These are phyloP conservation scores for Sebastes baramenuke DNA, from an alignment of 2,797 vertebrate genomes.

Conservation along the genomic window DNA sequence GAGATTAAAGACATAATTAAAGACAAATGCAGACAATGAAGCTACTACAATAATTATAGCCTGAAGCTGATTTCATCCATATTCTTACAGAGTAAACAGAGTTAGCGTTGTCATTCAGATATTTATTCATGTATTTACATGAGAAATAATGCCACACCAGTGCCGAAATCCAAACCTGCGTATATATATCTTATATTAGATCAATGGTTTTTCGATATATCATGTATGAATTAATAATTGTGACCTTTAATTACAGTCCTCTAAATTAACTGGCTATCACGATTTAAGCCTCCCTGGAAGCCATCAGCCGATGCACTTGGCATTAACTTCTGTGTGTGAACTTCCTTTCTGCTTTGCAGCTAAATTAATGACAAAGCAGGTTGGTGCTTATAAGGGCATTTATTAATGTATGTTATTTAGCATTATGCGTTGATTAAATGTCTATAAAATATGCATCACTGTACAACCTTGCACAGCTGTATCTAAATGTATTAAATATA, in stretches of 20 bases:
- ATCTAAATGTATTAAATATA: not conserved
- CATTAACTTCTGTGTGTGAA: conserved; percentile 28
- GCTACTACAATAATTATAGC: not conserved
- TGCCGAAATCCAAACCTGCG: not conserved
- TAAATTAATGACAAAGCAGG: not conserved
- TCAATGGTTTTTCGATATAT: conserved; percentile 26
- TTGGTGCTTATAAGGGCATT: not conserved
- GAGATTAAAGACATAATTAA: not conserved
- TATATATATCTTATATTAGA: conserved; percentile 7
- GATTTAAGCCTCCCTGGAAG: conserved; percentile 13
- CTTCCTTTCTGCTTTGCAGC: conserved; percentile 1
- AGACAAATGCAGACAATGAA: not conserved
- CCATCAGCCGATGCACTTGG: conserved; percentile 8
- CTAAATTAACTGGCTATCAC: conserved; percentile 18
- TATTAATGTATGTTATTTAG: conserved; percentile 6
- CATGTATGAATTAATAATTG: conserved; percentile 37
- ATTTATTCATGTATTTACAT: not conserved
- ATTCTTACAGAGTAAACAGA: not conserved
- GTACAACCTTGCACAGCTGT: not conserved
- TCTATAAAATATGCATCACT: conserved; percentile 13
- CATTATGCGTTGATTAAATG: conserved; percentile 6
- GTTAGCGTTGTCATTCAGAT: not conserved
- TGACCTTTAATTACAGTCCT: conserved; percentile 44
- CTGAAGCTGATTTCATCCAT: not conserved
- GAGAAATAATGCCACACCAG: not conserved